Percentiles rank a stretch among this genome's conserved stretches.
These are phyloP conservation scores for Bombus consobrinus DNA, from an alignment of 1,140 invertebrate species.

Conservation along the genomic window DNA sequence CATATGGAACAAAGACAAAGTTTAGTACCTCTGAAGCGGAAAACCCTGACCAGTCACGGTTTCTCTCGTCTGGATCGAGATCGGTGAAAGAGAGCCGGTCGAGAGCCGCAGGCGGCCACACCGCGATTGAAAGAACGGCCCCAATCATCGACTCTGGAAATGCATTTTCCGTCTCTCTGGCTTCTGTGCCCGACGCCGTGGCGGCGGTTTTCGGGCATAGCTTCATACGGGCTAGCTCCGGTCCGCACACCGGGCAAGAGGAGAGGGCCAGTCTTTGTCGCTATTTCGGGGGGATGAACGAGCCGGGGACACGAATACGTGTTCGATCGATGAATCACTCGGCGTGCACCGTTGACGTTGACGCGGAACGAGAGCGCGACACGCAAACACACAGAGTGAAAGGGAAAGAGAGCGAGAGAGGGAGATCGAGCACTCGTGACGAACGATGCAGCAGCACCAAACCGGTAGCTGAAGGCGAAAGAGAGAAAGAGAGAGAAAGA, in stretches of 20 bases:
- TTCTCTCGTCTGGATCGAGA: neutral
- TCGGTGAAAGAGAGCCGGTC: constrained; percentile 36
- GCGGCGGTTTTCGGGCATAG: constrained; percentile 60
- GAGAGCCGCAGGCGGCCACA: constrained; percentile 42
- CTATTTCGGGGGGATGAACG: constrained; percentile 73
- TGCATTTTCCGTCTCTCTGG: constrained; percentile 68
- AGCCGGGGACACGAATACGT: constrained; percentile 65
- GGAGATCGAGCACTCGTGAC: constrained; percentile 28
- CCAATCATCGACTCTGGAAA: constrained; percentile 61
- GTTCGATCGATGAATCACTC: constrained; percentile 79
- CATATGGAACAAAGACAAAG: neutral
- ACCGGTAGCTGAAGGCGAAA: neutral
- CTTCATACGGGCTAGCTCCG: constrained; percentile 22
- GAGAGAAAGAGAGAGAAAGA: neutral
- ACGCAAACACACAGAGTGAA: constrained; percentile 43
- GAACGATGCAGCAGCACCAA: constrained; percentile 26
- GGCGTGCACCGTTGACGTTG: constrained; percentile 75
- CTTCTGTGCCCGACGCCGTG: constrained; percentile 60
- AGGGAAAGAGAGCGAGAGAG: constrained; percentile 28
- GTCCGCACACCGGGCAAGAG: constrained; percentile 20
- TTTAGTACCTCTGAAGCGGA: neutral
- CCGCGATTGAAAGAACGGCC: constrained; percentile 53
- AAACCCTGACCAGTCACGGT: neutral
- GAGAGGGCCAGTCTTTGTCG: constrained; percentile 73
- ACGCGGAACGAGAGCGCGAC: constrained; percentile 66